Evolutionary conservation across 2,888 invertebrate genomes (phyloP), one percentile per base, ranked within the genome.

Genomic region (Prenolepis imparis): DNA sequence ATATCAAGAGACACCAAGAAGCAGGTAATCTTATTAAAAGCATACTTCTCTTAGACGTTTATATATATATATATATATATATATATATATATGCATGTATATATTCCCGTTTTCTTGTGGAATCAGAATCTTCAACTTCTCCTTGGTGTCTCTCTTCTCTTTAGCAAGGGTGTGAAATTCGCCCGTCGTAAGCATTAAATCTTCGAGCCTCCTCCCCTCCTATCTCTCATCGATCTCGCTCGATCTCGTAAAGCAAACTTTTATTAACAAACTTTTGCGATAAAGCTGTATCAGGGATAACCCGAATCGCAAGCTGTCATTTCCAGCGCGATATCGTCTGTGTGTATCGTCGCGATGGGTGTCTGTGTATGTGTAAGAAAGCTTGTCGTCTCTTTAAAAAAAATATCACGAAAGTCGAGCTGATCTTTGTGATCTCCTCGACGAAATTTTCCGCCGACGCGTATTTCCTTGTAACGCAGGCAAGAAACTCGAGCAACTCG

Each of bases 241-340:
- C 28, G 15, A 44, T 73, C 39, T 3, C 44, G 55, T 44, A n/a
- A 57, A 70, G 70, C 64, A 82, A 82, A 66, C 77, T 82, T 77
- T 82, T 82, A 82, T 82, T 75, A 82, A 77, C 77, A 82, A 82
- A 82, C 77, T 82, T 82, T 66, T 18, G 75, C 63, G 18, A 66
- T 64, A 57, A 82, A 64, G 4, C 18, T 41, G 21, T 82, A 74
- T 66, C 66, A 66, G 44, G 41, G 64, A n/a, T 66, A 82, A 82
- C 57, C 18, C 36, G 48, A 52, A 52, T n/a, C n/a, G 11, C 61
- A 28, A 39, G n/a, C 18, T 59, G 78, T 78, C 68, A 41, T 32
- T 68, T 11, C 1, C 67, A 68, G 55, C 21, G 21, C 32, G 21
- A n/a, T n/a, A n/a, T n/a, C n/a, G n/a, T n/a, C n/a, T n/a, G n/a